Conservation (phyloP, 2,888 invertebrate genomes). For the Coelinius sp. region DNA sequence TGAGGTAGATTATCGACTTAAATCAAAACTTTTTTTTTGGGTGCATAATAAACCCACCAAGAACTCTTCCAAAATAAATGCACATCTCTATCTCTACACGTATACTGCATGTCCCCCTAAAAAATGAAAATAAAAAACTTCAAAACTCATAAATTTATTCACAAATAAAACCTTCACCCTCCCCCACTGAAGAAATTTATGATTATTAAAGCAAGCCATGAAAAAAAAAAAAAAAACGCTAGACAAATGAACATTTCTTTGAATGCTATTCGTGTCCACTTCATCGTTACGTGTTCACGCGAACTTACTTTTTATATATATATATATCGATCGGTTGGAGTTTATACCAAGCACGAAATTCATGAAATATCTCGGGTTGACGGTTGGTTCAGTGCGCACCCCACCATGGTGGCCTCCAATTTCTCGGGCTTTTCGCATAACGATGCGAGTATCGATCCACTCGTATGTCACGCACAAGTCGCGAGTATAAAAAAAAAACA, state of each 20-base stretch:
- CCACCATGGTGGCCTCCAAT: background rate
- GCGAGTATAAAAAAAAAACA: background rate
- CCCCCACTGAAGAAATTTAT: background rate
- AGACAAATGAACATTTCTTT: constrained; percentile 3
- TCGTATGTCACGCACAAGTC: constrained; percentile 4
- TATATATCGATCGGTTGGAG: background rate
- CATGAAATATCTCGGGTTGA: background rate
- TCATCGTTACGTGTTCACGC: background rate
- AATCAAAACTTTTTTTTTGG: too few species aligned
- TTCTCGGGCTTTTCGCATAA: constrained; percentile 10
- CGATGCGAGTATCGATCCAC: constrained; percentile 4
- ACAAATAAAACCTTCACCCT: background rate
- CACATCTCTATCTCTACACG: background rate
- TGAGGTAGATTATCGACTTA: too few species aligned
- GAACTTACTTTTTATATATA: constrained; percentile 6
- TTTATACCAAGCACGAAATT: constrained; percentile 12
- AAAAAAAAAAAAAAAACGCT: background rate
- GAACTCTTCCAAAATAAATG: background rate
- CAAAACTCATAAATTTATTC: background rate
- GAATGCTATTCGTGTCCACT: constrained; percentile 12
- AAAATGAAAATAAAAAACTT: background rate
- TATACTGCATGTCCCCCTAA: background rate
- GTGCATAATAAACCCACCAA: too few species aligned
- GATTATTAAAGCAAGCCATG: background rate
- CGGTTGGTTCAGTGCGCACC: background rate